Base-by-base conservation (phyloP, 2,797 vertebrate species). In the Darevskia nairensis region DNA sequence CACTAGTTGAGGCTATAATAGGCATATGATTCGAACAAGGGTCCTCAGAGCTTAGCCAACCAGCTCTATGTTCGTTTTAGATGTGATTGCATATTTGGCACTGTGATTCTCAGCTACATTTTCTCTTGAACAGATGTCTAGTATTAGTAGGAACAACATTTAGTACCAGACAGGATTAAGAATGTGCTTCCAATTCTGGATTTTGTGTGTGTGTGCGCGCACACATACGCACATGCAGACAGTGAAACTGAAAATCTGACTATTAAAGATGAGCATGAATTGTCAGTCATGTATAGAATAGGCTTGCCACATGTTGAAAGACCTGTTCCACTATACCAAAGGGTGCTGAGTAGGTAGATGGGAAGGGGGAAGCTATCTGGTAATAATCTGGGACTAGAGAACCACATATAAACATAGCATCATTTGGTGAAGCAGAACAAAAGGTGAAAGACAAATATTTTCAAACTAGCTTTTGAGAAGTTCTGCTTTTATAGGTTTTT, bases 51-150 rank as follows among this genome's bases (percentile, higher is more conserved):
- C 41, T 35, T 39, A 80, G n/a, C 68, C 76, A 29, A 9, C 72
- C 9, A 74, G 27, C 25, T 64, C 46, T 84, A 41, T 19, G 11
- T 72, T 61, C 10, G 11, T 74, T 41, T 78, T n/a, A 77, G 35
- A 77, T 68, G 27, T 80, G 75, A 23, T 41, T 87, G 55, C 8
- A 79, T 80, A 84, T 84, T 87, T 87, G 76, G 81, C 68, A 75
- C 44, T 77, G 23, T 61, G 76, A 35, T 80, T 78, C 74, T 74
- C 29, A 23, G 8, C 77, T 66, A 21, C n/a, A 27, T 86, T 83
- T 77, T 79, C 61, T 88, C 66, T 25, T 44, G 55, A 78, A 84
- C 76, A 84, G 68, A 90, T 87, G 86, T 90, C 69, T 80, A n/a
- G 50, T 71, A 41, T 84, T 84, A 84, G 59, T 68, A 46, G 15